phyloP scores from a whole-genome alignment of 1,140 invertebrate genomes.

The Gryllus bimaculatus region DNA sequence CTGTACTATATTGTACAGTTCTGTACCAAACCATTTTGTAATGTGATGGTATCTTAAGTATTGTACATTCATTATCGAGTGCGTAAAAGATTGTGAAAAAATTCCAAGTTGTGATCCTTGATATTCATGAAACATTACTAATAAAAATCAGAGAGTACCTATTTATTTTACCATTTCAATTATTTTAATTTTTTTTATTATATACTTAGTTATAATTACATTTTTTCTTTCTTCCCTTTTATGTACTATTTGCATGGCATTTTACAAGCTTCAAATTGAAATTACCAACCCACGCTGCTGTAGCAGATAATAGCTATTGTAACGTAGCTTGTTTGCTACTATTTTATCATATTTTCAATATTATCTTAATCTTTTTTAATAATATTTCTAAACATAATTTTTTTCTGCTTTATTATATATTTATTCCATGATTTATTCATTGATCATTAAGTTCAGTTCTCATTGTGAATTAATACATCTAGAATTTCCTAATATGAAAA shows the following conservation, averaged over 20 bases:
- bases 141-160: not conserved
- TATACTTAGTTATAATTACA: not conserved
- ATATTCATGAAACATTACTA: not conserved
- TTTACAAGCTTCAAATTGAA: no score
- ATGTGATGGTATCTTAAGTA: no score
- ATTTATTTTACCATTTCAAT: not conserved
- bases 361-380: not conserved
- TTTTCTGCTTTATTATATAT: not conserved
- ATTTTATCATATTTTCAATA: not conserved
- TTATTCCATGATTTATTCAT: not conserved
- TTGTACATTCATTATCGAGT: no score
- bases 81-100: no score
- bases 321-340: not conserved
- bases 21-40: no score
- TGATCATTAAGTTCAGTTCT: not conserved
- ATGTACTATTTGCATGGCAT: no score
- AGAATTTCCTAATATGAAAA: not conserved
- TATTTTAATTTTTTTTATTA: not conserved
- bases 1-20: no score
- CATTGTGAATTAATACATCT: not conserved
- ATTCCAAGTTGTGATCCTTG: not conserved
- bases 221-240: not conserved
- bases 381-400: not conserved
- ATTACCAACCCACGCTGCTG: not conserved
- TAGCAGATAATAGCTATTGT: not conserved